A percentile compares a stretch with the other conserved stretches of the same genome.
Evolutionary conservation across 2,113 vertebrate species (phyloP).

Genomic region (Microtus montanus): DNA sequence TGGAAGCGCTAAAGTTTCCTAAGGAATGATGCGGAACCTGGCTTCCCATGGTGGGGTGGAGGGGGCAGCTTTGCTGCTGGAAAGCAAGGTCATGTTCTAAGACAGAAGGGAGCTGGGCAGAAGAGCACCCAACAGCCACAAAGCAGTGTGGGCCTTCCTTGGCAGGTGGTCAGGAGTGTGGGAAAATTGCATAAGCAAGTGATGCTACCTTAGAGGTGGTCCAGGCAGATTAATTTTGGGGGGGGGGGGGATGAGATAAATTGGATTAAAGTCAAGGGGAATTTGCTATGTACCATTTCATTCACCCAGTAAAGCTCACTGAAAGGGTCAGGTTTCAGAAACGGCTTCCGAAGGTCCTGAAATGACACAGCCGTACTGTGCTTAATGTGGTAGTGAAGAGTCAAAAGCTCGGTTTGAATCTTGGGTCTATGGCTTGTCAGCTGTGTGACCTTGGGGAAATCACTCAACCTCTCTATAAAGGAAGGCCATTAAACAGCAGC

Average conservation of each 20-base stretch:
- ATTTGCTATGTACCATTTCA: constrained; percentile 13
- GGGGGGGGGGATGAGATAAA: neutral
- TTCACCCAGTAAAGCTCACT: neutral
- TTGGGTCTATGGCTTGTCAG: constrained; percentile 14
- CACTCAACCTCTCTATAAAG: constrained; percentile 55
- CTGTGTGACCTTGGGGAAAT: constrained; percentile 60
- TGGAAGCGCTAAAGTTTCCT: neutral
- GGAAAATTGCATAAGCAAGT: neutral
- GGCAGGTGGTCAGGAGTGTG: neutral
- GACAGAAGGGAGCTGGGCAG: neutral
- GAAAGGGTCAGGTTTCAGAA: constrained; percentile 45
- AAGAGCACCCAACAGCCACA: neutral
- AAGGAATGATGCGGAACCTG: neutral
- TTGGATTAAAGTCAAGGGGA: constrained; percentile 38
- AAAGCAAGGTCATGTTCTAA: neutral
- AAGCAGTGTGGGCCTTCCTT: no score
- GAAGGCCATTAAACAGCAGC: constrained; percentile 12
- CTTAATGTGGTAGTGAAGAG: constrained; percentile 30
- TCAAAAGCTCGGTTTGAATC: constrained; percentile 53
- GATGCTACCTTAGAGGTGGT: neutral
- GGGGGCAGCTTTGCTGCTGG: neutral
- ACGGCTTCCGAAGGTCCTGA: constrained; percentile 15
- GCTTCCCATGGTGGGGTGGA: neutral
- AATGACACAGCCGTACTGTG: constrained; percentile 56
- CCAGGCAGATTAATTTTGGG: neutral